Percentiles rank a stretch among this genome's conserved stretches.
Evolutionary conservation across 37 sponge, comb jelly and placozoan species (phyloP).

Genomic region (Cladorhizidae sp.): DNA sequence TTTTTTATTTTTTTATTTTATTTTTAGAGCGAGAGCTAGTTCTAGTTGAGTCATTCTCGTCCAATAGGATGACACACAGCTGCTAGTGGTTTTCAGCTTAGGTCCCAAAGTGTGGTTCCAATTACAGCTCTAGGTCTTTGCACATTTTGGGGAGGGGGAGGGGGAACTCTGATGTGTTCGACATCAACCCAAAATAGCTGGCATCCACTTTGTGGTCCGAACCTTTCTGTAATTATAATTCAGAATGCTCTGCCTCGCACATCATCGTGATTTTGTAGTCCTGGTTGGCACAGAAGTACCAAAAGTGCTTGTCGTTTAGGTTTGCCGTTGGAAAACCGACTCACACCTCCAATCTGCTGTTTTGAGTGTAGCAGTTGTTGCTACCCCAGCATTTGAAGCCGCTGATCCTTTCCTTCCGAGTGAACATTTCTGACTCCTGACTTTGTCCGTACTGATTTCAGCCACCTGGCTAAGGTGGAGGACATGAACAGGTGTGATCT

Average conservation of each 20-base stretch:
- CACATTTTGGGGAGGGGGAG: neutral
- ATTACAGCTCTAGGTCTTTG: neutral
- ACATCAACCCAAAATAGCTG: slow-evolving; percentile 45
- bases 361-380: slow-evolving; percentile 35
- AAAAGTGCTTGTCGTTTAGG: neutral
- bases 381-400: slow-evolving; percentile 18
- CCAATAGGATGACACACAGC: too few relatives aligned
- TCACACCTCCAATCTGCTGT: slow-evolving; percentile 48
- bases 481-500: slow-evolving; percentile 24
- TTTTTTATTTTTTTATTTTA: too few relatives aligned
- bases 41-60: too few relatives aligned
- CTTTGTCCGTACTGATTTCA: slow-evolving; percentile 20
- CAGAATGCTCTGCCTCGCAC: too few relatives aligned
- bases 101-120: too few relatives aligned
- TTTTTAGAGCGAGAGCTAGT: too few relatives aligned
- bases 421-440: slow-evolving; percentile 34
- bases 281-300: slow-evolving; percentile 31
- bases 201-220: slow-evolving; percentile 20
- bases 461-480: slow-evolving; percentile 41
- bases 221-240: too few relatives aligned
- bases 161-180: slow-evolving; percentile 37
- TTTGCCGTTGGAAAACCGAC: slow-evolving; percentile 39
- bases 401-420: slow-evolving; percentile 1
- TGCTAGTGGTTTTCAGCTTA: too few relatives aligned
- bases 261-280: slow-evolving; percentile 40